Conservation (phyloP, 2,888 invertebrate genomes). For the Caenorhabditis sp. region DNA sequence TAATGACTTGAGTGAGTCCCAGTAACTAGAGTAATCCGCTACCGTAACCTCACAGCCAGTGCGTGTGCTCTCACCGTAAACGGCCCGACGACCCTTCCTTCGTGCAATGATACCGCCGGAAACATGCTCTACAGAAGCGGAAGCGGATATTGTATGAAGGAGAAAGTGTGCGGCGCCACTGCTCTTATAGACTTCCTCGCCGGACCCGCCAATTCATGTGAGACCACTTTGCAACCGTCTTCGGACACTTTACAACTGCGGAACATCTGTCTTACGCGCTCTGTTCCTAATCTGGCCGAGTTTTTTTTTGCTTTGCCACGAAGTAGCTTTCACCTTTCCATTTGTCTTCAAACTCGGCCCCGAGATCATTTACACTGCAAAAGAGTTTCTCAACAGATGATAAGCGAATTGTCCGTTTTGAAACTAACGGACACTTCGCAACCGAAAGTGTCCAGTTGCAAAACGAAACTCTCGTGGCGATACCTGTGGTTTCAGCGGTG, state of each 20-base stretch:
- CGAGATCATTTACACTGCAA: too few relatives aligned
- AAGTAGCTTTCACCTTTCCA: too few relatives aligned
- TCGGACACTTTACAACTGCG: too few relatives aligned
- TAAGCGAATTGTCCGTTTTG: too few relatives aligned
- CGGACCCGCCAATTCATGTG: constrained; percentile 7
- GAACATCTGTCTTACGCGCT: too few relatives aligned
- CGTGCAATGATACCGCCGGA: constrained; percentile 7
- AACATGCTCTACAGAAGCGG: constrained; percentile 32
- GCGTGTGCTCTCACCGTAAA: constrained; percentile 13
- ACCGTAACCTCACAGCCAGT: constrained; percentile 5
- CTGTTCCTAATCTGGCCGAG: too few relatives aligned
- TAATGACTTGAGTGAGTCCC: constrained; percentile 10
- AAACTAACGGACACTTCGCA: too few relatives aligned
- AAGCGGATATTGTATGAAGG: constrained; percentile 52
- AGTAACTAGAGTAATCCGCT: background rate
- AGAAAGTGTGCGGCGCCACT: constrained; percentile 25
- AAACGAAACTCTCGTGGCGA: too few relatives aligned
- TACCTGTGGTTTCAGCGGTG: constrained; percentile 8
- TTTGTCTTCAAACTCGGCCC: too few relatives aligned
- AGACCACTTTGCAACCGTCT: background rate
- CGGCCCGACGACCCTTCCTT: constrained; percentile 4
- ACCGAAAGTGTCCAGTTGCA: too few relatives aligned
- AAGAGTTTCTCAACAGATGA: too few relatives aligned
- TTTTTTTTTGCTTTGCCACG: too few relatives aligned
- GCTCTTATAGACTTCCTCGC: constrained; percentile 9